These are phyloP conservation scores for Acleris sparsana DNA, from an alignment of 2,888 invertebrate species.

Conservation along the genomic window DNA sequence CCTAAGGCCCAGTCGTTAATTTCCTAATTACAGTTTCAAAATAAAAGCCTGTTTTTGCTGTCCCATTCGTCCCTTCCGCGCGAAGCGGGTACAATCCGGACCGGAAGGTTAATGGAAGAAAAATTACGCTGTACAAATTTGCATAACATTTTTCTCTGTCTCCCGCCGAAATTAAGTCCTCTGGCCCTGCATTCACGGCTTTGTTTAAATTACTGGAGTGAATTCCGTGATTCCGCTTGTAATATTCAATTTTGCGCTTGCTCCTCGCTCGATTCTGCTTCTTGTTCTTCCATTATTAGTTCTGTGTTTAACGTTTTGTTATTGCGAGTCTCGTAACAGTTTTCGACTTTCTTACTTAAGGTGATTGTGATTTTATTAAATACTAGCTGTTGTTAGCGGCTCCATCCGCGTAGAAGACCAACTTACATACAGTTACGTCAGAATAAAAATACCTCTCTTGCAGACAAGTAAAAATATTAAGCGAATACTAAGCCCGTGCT, in stretches of 20 bases:
- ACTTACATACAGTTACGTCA: too few relatives aligned
- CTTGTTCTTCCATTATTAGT: conserved; percentile 29
- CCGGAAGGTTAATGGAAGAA: conserved; percentile 79
- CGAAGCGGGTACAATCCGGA: conserved; percentile 54
- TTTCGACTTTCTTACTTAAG: background rate
- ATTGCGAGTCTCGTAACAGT: conserved; percentile 8
- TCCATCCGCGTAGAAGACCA: too few relatives aligned
- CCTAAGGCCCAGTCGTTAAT: conserved; percentile 76
- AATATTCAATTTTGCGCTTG: conserved; percentile 52
- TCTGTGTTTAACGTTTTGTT: conserved; percentile 31
- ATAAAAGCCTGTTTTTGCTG: conserved; percentile 74
- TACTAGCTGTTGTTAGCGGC: too few relatives aligned
- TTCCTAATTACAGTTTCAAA: conserved; percentile 79
- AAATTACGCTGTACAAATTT: conserved; percentile 82
- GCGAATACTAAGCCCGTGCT: too few relatives aligned
- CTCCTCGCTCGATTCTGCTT: conserved; percentile 32
- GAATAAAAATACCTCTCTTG: too few relatives aligned
- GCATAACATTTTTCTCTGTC: conserved; percentile 79
- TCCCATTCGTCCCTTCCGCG: conserved; percentile 61
- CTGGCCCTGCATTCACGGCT: conserved; percentile 67
- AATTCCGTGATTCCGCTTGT: conserved; percentile 70
- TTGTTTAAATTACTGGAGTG: conserved; percentile 77
- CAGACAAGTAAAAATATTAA: too few relatives aligned
- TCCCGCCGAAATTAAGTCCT: conserved; percentile 75
- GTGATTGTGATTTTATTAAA: too few relatives aligned